Evolutionary conservation across 2,113 vertebrate species (phyloP).

Genomic region (Thinocorus orbignyianus): DNA sequence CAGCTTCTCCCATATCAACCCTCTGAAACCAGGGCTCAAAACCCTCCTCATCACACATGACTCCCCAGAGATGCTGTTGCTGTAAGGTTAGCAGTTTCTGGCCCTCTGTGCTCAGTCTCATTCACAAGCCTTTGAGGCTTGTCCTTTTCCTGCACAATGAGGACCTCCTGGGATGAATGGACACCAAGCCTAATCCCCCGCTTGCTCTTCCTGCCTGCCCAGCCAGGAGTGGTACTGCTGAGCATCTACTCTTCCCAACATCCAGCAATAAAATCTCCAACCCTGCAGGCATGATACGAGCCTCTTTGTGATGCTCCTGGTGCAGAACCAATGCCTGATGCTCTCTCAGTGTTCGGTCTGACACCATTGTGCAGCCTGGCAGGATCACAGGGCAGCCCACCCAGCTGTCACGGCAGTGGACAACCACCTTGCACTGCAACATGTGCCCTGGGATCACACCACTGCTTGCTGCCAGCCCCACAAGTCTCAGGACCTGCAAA

Average conservation of each 20-base stretch:
- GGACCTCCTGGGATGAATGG: background rate
- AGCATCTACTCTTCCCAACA: background rate
- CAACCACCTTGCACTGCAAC: fast-evolving
- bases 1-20: background rate
- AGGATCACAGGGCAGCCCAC: background rate
- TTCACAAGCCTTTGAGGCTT: background rate
- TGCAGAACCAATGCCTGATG: fast-evolving
- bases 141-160: background rate
- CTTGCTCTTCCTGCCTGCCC: background rate
- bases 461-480: fast-evolving
- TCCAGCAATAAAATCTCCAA: background rate
- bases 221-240: background rate
- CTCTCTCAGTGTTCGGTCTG: background rate
- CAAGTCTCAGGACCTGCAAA: background rate
- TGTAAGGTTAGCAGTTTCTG: background rate
- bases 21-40: background rate
- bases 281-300: background rate
- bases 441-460: fast-evolving
- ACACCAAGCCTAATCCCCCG: background rate
- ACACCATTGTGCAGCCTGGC: background rate
- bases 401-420: fast-evolving
- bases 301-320: background rate
- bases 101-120: fast-evolving
- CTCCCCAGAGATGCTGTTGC: background rate
- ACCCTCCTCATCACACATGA: background rate